Evolutionary conservation across 2,797 vertebrate species (phyloP), one percentile per base, ranked within the genome.

Genomic region (Sphenopsis melanotis): DNA sequence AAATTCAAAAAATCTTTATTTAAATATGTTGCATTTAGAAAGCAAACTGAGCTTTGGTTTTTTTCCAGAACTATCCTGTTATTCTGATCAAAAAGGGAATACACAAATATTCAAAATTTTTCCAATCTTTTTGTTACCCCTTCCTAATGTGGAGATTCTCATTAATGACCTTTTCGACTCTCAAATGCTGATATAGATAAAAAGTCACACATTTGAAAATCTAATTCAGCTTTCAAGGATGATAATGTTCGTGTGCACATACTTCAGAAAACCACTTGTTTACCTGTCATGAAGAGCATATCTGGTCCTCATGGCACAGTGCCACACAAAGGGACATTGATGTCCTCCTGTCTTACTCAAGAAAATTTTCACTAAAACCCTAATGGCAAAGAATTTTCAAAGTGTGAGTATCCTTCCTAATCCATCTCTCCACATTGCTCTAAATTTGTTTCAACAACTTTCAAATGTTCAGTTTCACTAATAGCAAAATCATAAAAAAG

Each of bases 131-230:
- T 93, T 93, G 60, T 83, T 79, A 14, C 2, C 5, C 1, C 32
- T 94, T 87, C 78, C 36, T 74, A 85, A 80, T 69, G 69, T 84
- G 86, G 18, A 91, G 57, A 82, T 80, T 76, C 46, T 90, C 80
- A 69, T 42, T 83, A 91, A 88, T 3, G n/a, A 42, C 47, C 89
- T 85, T 94, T 97, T 82, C 30, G 13, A 63, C 30, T 81, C 50
- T 68, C 46, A 63, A 92, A 59, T 17, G 9, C 41, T 96, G 90
- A 95, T 89, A 78, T 2, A 95, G 66, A 55, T 77, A 95, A 94
- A 89, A 92, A 89, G 83, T 89, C 22, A 89, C 56, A 66, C 52
- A 63, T 88, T 94, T 91, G 41, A 93, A 96, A 96, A 95, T 83
- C n/a, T 84, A 69, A 92, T 90, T 94, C 61, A 92, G 9, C 66